phyloP scores from a whole-genome alignment of 2,797 vertebrate species.

The Anniella stebbinsi region DNA sequence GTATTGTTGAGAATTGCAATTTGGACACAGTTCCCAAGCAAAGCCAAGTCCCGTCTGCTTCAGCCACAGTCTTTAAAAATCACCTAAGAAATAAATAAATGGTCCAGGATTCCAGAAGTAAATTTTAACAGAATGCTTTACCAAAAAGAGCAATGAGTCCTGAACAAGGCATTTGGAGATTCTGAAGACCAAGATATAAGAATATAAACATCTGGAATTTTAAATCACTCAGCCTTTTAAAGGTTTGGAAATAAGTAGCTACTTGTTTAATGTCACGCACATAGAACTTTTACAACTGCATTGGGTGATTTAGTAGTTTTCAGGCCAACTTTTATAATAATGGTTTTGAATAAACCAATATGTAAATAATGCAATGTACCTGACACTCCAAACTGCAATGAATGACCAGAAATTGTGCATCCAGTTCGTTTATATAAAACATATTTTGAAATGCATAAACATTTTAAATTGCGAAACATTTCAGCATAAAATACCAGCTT shows the following conservation, averaged over 20 bases:
- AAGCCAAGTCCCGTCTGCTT: neutral
- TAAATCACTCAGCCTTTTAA: slow-evolving; percentile 28
- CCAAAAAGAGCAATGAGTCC: no score
- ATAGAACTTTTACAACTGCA: neutral
- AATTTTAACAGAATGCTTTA: no score
- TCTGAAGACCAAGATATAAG: neutral
- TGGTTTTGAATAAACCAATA: no score
- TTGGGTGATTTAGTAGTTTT: neutral
- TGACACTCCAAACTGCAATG: no score
- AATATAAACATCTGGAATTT: slow-evolving; percentile 14
- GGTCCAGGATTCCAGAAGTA: no score
- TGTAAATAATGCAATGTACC: no score
- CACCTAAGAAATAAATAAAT: neutral
- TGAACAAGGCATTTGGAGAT: neutral
- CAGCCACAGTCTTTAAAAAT: neutral
- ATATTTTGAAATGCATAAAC: no score
- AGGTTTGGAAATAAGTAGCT: slow-evolving; percentile 21
- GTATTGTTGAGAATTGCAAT: neutral
- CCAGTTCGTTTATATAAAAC: no score
- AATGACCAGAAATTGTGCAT: no score
- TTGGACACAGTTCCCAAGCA: neutral
- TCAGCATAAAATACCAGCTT: no score
- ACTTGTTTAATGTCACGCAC: slow-evolving; percentile 32
- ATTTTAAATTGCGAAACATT: no score
- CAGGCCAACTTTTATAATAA: neutral